phyloP scores from a whole-genome alignment of 2,797 vertebrate genomes.

The Oryzias sinensis region DNA sequence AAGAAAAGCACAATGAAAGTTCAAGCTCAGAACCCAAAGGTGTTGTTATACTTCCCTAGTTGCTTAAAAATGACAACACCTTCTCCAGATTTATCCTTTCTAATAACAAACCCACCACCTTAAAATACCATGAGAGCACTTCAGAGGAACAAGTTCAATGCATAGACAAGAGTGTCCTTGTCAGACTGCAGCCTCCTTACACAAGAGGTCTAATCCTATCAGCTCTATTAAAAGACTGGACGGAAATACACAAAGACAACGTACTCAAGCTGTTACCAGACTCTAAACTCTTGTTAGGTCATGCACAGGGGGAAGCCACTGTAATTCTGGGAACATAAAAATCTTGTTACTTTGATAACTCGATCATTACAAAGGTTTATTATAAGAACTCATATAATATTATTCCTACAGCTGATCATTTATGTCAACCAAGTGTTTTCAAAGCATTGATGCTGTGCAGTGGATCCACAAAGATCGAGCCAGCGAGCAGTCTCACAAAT shows the following conservation, averaged over 20 bases:
- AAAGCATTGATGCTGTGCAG: too few species aligned
- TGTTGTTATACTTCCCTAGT: slow-evolving; percentile 29
- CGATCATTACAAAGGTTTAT: too few species aligned
- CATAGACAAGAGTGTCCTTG: slow-evolving; percentile 18
- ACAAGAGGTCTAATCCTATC: slow-evolving; percentile 74
- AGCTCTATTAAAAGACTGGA: slow-evolving; percentile 67
- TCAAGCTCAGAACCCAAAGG: slow-evolving; percentile 6
- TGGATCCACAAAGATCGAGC: too few species aligned
- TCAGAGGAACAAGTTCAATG: slow-evolving; percentile 37
- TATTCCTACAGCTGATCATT: too few species aligned
- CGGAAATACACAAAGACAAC: slow-evolving; percentile 62
- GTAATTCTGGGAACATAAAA: slow-evolving; percentile 9
- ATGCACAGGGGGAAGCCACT: slow-evolving; percentile 16
- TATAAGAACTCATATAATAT: too few species aligned
- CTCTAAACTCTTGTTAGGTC: slow-evolving; percentile 53
- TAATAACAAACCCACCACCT: slow-evolving; percentile 32
- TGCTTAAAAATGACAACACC: slow-evolving; percentile 30
- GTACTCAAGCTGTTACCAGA: slow-evolving; percentile 62
- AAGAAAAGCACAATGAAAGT: neutral
- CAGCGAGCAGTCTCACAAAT: slow-evolving; percentile 3
- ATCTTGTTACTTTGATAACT: neutral
- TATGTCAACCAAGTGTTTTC: too few species aligned
- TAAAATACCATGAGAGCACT: slow-evolving; percentile 38
- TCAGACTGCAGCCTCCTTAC: slow-evolving; percentile 47
- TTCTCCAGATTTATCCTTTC: slow-evolving; percentile 30